Base-by-base conservation (phyloP, 2,113 vertebrate genomes). In the Scortum barcoo region DNA sequence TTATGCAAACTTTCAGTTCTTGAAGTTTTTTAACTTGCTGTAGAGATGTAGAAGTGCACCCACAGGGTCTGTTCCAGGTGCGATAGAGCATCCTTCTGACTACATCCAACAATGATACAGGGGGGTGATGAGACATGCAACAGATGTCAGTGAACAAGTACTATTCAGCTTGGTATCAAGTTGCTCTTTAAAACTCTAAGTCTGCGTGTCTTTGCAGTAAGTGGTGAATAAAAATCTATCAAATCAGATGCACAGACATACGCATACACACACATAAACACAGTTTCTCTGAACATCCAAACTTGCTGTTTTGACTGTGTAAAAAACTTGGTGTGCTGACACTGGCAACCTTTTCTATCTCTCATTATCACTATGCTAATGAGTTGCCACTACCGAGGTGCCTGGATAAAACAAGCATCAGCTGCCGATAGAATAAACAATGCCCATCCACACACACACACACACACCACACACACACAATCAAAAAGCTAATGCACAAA, bases 291-390 rank as follows among this genome's bases (percentile, higher is more conserved):
- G 14, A 78, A 61, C 50, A 38, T n/a, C 24, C 36, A 38, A 79
- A 69, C 17, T 58, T 82, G 44, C 60, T 53, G 58, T 77, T 86
- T 58, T 24, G 74, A 42, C 40, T 51, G 7, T 30, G 61, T 46
- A 56, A 79, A 84, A 81, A 78, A 85, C 74, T 66, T 53, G 58
- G 26, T 78, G 65, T 89, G 82, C 91, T 90, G 91, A 91, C 91
- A 85, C 79, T 12, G 42, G 80, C 89, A 92, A 90, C 88, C 85
- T 91, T 85, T 85, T 76, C 54, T 57, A 63, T 84, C 74, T 88
- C 81, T 93, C 72, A 86, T 91, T 88, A 90, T 92, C 89, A 78
- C 88, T 72, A 88, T 93, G 89, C 74, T 89, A 91, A 93, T 92
- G 88, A 83, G 80, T 81, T 85, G 78, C 82, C 82, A 86, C 76